phyloP scores from a whole-genome alignment of 2,888 invertebrate species.

The Liodrosophila aerea region DNA sequence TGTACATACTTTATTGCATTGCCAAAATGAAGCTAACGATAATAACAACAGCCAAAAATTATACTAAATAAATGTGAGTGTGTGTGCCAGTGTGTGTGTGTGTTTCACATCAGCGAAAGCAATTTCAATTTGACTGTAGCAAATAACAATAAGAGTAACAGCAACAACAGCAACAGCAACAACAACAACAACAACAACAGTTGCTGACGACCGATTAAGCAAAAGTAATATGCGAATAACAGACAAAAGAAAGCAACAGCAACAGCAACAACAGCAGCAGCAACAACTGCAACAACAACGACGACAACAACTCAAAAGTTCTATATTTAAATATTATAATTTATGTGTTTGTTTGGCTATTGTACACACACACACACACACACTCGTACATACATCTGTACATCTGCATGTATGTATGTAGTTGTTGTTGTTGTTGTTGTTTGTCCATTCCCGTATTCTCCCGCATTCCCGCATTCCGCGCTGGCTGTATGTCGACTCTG shows the following conservation, averaged over 20 bases:
- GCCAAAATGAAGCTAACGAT: constrained; percentile 40
- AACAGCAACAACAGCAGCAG: constrained; percentile 20
- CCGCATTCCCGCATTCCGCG: constrained; percentile 40
- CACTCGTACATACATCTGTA: constrained; percentile 2
- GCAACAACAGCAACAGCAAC: constrained; percentile 22
- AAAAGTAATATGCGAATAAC: constrained; percentile 54
- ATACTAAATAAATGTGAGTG: constrained; percentile 31
- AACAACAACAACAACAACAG: constrained; percentile 12
- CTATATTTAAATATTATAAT: constrained; percentile 78
- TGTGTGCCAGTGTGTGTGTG: constrained; percentile 12
- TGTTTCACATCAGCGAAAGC: constrained; percentile 40
- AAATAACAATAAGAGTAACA: constrained; percentile 27
- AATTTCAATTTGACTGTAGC: constrained; percentile 44
- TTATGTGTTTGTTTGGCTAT: constrained; percentile 76
- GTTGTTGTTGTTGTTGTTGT: constrained; percentile 17
- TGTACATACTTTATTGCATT: constrained; percentile 54
- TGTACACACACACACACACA: constrained; percentile 31
- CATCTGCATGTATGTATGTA: constrained; percentile 8
- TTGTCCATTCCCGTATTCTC: constrained; percentile 20
- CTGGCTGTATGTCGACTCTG: constrained; percentile 29
- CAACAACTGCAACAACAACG: constrained; percentile 34
- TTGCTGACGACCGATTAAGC: constrained; percentile 60
- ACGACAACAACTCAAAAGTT: constrained; percentile 75
- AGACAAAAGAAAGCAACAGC: constrained; percentile 31
- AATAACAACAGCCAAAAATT: constrained; percentile 27